These are phyloP conservation scores for Xiphophorus couchianus DNA, from an alignment of 2,113 vertebrate genomes.

Conservation along the genomic window DNA sequence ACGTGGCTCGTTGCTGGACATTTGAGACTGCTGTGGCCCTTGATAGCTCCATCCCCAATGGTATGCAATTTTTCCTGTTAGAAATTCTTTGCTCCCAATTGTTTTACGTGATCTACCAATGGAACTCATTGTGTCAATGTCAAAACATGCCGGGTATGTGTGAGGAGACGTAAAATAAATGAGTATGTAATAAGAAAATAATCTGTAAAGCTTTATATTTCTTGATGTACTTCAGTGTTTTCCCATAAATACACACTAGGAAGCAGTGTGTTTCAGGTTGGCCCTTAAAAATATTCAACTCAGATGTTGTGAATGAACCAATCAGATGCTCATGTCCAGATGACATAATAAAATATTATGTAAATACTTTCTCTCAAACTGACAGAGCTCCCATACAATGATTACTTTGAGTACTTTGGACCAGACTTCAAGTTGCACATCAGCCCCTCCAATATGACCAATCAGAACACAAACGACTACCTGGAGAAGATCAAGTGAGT, in stretches of 20 bases:
- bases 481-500: conserved; percentile 95
- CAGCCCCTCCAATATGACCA: conserved; percentile 99
- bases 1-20: conserved; percentile 97
- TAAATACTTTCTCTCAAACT: not conserved
- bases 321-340: too few relatives aligned
- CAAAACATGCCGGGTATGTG: too few relatives aligned
- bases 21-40: conserved; percentile 95
- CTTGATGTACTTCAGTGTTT: too few relatives aligned
- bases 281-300: too few relatives aligned
- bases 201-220: too few relatives aligned
- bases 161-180: too few relatives aligned
- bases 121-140: too few relatives aligned
- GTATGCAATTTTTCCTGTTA: conserved; percentile 25
- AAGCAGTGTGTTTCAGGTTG: too few relatives aligned
- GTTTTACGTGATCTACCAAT: too few relatives aligned
- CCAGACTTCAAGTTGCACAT: conserved; percentile 99
- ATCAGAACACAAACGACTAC: conserved; percentile 98
- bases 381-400: conserved; percentile 93
- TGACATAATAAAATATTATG: not conserved
- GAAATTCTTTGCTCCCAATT: not conserved
- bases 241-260: too few relatives aligned
- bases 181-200: too few relatives aligned
- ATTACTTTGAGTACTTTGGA: conserved; percentile 99
- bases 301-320: too few relatives aligned
- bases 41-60: conserved; percentile 95